These are phyloP conservation scores for Wasmannia auropunctata DNA, from an alignment of 1,140 invertebrate species.

Conservation along the genomic window DNA sequence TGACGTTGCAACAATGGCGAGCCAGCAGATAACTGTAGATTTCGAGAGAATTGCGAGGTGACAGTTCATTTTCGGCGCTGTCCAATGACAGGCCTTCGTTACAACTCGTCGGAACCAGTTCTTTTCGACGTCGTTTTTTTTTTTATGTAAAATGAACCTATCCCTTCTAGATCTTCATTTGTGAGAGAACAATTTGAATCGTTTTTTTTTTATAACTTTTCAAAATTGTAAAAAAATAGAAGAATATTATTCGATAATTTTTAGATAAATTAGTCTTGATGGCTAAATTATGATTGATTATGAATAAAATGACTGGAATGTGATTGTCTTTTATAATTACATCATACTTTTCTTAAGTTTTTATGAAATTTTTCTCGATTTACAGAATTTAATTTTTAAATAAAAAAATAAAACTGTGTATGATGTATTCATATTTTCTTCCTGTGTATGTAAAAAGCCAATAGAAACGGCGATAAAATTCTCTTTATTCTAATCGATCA, in stretches of 20 bases:
- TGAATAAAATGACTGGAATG: neutral
- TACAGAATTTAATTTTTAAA: neutral
- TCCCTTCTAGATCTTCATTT: neutral
- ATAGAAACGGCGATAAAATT: neutral
- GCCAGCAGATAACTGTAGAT: conserved; percentile 31
- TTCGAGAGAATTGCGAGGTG: conserved; percentile 37
- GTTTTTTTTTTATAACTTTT: neutral
- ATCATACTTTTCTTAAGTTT: neutral
- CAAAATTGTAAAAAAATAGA: neutral
- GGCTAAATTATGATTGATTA: neutral
- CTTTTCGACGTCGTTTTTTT: neutral
- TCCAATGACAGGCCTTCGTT: conserved; percentile 2
- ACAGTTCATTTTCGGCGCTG: conserved; percentile 26
- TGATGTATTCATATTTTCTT: neutral
- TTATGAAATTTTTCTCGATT: neutral
- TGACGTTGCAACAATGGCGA: conserved; percentile 28
- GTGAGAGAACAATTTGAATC: neutral
- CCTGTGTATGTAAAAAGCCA: neutral
- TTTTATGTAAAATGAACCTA: neutral
- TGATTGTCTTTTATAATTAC: neutral
- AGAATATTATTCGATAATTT: neutral
- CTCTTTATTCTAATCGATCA: neutral
- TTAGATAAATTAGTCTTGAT: neutral
- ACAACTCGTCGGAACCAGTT: too few species aligned
- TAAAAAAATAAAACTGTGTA: neutral